Base-by-base conservation (phyloP, 2,113 vertebrate species). In the Ardeotis arabs region DNA sequence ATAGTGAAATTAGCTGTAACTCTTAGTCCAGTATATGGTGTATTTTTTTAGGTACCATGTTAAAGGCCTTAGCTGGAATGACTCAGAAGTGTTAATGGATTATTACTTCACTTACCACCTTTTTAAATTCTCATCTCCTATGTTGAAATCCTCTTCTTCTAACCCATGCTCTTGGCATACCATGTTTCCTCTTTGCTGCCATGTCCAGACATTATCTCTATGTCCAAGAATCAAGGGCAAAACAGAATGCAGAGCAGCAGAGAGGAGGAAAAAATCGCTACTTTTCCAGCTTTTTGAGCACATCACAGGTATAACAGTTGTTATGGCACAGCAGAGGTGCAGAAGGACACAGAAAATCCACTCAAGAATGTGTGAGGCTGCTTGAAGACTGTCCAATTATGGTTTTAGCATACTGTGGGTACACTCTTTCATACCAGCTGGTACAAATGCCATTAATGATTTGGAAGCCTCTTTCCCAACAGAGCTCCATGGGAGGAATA, bases 391-490 rank as follows among this genome's bases (percentile, higher is more conserved):
- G 9, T 69, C 7, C 0, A 0, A 23, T 5, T 12, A 39, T 39
- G 31, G 14, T 41, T 85, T 66, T 64, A 62, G 44, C 12, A 39
- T 55, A 33, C 41, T 58, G 24, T 50, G 37, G 15, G 27, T 33
- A 37, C 31, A 18, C 22, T 31, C 5, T 25, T 63, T 78, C 14
- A 14, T 59, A 60, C 23, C 0, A 0, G 12, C 7, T 39, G 23
- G 29, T 53, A 44, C 16, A 83, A 89, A 29, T 33, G 37, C 3
- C 21, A 29, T 7, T 39, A 68, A 33, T 67, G 29, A 12, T 76
- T 90, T 78, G n/a, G 44, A 67, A 10, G 53, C 4, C 10, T 73
- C 79, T 67, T 35, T 35, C 22, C 28, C 1, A 5, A 19, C 14
- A 45, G 60, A 70, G 23, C 4, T 49, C 29, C 13, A 7, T 23